Base-by-base conservation (phyloP, 2,888 invertebrate genomes). In the Nesidiocoris tenuis region DNA sequence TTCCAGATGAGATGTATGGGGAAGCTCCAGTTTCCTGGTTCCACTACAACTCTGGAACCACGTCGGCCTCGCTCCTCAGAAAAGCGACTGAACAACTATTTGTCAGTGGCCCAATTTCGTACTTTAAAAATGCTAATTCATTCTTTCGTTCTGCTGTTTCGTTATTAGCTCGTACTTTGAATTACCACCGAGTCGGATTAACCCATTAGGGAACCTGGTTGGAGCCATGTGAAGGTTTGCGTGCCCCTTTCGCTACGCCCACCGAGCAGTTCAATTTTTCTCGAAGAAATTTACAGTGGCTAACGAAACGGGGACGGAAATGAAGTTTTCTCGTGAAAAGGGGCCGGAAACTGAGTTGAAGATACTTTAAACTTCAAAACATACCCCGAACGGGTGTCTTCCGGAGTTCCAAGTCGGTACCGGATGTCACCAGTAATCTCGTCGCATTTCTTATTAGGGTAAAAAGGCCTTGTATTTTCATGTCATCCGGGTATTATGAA, bases 401-500 rank as follows among this genome's bases (percentile, higher is more conserved):
- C 12, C 39, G 39, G n/a, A n/a, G 39, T 39, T 39, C 39, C 39
- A 39, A 39, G 39, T 39, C 39, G 67, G 67, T 55, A 54, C 67
- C 21, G 67, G 21, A 67, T 67, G 67, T 22, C 67, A 67, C 67
- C 55, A 55, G 9, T 67, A 67, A 67, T 67, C 55, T 56, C 56
- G 12, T 12, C 1, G 56, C 56, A 67, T 67, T 67, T 56, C 22
- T 67, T 56, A 56, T 56, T 39, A 39, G 39, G 39, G 39, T 39
- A 39, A 39, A 39, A 39, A 39, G 39, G 39, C 39, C 39, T 39
- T 39, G 39, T 39, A 39, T 39, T 39, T 39, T 39, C 39, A 39
- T 39, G 39, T 39, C 39, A 39, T 39, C 39, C 39, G 39, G 39
- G 39, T 39, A 39, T 39, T 39, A 39, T 39, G 39, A 39, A 12